Evolutionary conservation across 2,888 invertebrate genomes (phyloP).

Genomic region (Rotaria sp.): DNA sequence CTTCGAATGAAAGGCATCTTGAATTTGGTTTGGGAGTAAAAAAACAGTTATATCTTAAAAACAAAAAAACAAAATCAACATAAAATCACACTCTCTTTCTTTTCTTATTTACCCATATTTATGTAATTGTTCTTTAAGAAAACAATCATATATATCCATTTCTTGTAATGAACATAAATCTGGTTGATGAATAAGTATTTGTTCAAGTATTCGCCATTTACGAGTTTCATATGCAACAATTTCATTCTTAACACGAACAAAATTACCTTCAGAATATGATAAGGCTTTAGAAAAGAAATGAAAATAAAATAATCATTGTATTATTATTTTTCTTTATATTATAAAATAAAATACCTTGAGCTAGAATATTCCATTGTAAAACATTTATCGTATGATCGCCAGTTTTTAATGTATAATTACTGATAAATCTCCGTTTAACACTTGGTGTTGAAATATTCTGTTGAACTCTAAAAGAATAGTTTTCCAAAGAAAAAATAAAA

Average conservation of each 20-base stretch:
- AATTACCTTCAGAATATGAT: constrained; percentile 7
- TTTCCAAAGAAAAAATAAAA: not conserved
- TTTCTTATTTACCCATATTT: not conserved
- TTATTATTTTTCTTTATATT: not conserved
- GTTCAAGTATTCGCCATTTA: constrained; percentile 12
- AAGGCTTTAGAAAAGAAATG: not conserved
- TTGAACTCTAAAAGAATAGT: not conserved
- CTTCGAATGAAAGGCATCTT: not conserved
- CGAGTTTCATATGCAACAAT: not conserved
- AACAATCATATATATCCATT: not conserved
- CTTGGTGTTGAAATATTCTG: not conserved
- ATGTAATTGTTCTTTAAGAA: not conserved
- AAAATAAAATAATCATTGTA: no score
- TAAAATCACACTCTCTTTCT: not conserved
- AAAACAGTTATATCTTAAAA: not conserved
- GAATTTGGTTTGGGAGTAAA: constrained; percentile 5
- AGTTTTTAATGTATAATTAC: not conserved
- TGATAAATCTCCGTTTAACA: not conserved
- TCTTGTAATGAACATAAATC: constrained; percentile 6
- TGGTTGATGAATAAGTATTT: constrained; percentile 9
- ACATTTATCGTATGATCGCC: not conserved
- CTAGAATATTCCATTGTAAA: constrained; percentile 19
- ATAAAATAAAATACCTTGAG: not conserved
- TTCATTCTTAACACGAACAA: not conserved
- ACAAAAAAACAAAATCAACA: not conserved